Evolutionary conservation across 2,797 vertebrate genomes (phyloP).

Genomic region (Danionella dracula): DNA sequence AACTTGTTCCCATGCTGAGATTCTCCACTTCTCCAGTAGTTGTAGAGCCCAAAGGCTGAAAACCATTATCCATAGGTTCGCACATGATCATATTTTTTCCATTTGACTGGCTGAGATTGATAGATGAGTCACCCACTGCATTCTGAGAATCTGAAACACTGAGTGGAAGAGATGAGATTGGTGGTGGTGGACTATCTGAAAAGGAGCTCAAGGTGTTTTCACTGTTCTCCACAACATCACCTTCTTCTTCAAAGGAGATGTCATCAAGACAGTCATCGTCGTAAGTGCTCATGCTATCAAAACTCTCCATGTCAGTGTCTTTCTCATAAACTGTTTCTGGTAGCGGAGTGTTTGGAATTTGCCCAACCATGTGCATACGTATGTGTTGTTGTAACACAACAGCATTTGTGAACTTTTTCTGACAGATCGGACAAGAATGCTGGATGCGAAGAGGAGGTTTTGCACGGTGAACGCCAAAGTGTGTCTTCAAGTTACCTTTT

Average conservation of each 20-base stretch:
- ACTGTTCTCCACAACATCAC: constrained; percentile 71
- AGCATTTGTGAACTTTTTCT: constrained; percentile 96
- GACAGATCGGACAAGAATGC: constrained; percentile 96
- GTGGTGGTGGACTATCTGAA: constrained; percentile 63
- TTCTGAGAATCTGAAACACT: constrained; percentile 87
- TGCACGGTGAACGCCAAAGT: constrained; percentile 88
- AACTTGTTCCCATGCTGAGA: constrained; percentile 72
- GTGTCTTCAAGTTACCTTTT: constrained; percentile 97
- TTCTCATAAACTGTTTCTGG: constrained; percentile 75
- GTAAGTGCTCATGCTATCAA: constrained; percentile 79
- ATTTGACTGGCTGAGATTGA: constrained; percentile 71
- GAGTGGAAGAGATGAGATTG: constrained; percentile 69
- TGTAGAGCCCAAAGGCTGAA: constrained; percentile 69
- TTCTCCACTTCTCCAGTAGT: constrained; percentile 73
- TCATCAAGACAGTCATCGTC: constrained; percentile 82
- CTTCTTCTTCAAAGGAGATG: constrained; percentile 84
- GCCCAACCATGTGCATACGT: constrained; percentile 95
- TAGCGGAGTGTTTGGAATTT: constrained; percentile 78
- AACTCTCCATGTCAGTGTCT: constrained; percentile 73
- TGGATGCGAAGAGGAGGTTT: constrained; percentile 87
- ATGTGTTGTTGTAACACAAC: constrained; percentile 97
- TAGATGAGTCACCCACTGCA: constrained; percentile 81
- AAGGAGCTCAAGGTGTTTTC: constrained; percentile 69
- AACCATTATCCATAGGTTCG: constrained; percentile 75
- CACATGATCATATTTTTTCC: constrained; percentile 72